Conservation (phyloP, 2,113 vertebrate species). For the Lamprotornis superbus region DNA sequence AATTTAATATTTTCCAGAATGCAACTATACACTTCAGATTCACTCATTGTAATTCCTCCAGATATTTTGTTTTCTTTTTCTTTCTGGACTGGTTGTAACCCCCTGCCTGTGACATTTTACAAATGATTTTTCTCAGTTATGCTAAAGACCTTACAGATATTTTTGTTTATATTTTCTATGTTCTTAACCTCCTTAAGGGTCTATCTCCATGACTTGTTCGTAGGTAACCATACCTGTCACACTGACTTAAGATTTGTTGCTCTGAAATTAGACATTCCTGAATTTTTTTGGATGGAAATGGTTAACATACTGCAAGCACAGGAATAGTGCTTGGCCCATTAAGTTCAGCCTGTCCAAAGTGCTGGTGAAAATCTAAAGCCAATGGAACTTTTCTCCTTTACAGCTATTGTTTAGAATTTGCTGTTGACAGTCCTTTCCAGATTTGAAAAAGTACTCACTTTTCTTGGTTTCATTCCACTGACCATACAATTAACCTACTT, state of each 20-base stretch:
- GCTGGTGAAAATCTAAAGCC: neutral
- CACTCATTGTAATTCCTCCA: neutral
- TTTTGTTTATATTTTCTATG: neutral
- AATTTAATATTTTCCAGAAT: neutral
- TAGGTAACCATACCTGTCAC: neutral
- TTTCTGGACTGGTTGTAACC: neutral
- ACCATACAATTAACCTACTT: slow-evolving; percentile 15
- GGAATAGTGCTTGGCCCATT: neutral
- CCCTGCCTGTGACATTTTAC: neutral
- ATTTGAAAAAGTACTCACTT: neutral
- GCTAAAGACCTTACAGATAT: neutral
- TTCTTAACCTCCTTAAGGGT: neutral
- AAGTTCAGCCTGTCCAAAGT: neutral
- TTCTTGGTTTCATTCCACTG: neutral
- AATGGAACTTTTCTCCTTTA: neutral
- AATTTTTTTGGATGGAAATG: neutral
- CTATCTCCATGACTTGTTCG: neutral
- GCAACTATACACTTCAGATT: neutral
- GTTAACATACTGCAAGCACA: neutral
- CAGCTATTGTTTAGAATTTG: neutral
- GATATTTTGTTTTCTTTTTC: neutral
- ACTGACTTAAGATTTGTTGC: neutral
- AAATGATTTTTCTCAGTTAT: neutral
- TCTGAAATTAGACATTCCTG: neutral
- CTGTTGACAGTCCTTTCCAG: neutral